Evolutionary conservation across 2,113 vertebrate genomes (phyloP).

Genomic region (Aldabrachelys gigantea): DNA sequence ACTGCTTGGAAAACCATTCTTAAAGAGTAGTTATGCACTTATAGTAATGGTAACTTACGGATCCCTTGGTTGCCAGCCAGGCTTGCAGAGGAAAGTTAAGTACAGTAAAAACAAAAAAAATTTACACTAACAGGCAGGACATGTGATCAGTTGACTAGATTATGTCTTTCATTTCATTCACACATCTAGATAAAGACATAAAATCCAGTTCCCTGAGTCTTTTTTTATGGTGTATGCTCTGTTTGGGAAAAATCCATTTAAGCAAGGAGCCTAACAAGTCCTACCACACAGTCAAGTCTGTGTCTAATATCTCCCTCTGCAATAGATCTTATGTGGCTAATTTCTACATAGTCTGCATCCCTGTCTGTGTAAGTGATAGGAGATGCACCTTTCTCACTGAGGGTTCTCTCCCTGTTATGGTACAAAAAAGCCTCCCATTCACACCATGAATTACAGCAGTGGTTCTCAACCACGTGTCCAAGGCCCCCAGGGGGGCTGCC

Average conservation of each 20-base stretch:
- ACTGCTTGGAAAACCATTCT: too few relatives aligned
- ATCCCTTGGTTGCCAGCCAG: background rate
- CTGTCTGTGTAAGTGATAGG: background rate
- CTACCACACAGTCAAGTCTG: background rate
- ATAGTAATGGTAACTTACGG: background rate
- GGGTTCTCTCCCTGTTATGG: background rate
- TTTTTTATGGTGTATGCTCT: background rate
- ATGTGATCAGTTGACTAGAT: background rate
- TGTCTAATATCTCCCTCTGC: background rate
- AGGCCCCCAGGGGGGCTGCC: too few relatives aligned
- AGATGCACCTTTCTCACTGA: background rate
- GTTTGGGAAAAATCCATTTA: background rate
- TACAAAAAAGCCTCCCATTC: background rate
- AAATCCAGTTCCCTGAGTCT: background rate
- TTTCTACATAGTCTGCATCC: background rate
- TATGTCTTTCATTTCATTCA: background rate
- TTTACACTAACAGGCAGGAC: background rate
- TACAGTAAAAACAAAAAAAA: background rate
- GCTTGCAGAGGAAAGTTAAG: background rate
- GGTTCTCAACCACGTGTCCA: too few relatives aligned
- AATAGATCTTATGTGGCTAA: background rate
- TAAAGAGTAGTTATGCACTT: too few relatives aligned
- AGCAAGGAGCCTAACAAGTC: background rate
- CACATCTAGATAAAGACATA: background rate
- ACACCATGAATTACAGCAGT: background rate